Base-by-base conservation (phyloP, 1,140 invertebrate genomes). In the Pogonognathellus flavescens region DNA sequence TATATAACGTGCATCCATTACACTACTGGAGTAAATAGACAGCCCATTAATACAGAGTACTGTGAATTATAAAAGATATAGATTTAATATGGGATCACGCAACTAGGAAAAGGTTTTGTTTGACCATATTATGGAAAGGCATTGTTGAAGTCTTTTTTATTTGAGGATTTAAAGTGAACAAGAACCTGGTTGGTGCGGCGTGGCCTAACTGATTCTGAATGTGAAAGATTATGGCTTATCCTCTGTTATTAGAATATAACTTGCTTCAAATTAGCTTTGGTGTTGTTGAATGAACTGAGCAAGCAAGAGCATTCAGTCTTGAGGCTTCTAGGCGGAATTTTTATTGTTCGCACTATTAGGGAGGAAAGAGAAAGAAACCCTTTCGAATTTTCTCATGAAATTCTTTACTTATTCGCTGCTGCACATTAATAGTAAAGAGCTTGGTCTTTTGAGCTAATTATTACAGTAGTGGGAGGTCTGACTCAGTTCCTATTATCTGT, bases 201-300 rank as follows among this genome's bases (percentile, higher is more conserved):
- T 66, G 11, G 22, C 10, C 20, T 5, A 31, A 5, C 20, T 66
- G 22, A 25, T 25, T 66, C 20, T 25, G 62, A 25, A 5, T 41
- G 31, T 41, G 1, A 41, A 41, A 41, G 31, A 41, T 41, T 41
- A 41, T 41, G n/a, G 53, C 41, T 50, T 25, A 76, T 72, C 66
- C 31, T n/a, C 66, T n/a, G 25, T 25, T 76, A 25, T 41, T 41
- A 49, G 41, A 49, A 49, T 25, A 25, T 50, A 25, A 76, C 70
- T 76, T 76, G 70, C 41, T 76, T 14, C 25, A 49, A 50, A 31
- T 76, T 76, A 76, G 70, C 41, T 76, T 72, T 76, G 70, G 25
- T 76, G 41, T 8, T 16, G 25, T 49, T 76, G 70, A 76, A 76
- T 76, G 70, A 14, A 50, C 25, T 31, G 31, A 9, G 70, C n/a